These are phyloP conservation scores for Leucophenga varia DNA, from an alignment of 1,140 invertebrate species.

Conservation along the genomic window DNA sequence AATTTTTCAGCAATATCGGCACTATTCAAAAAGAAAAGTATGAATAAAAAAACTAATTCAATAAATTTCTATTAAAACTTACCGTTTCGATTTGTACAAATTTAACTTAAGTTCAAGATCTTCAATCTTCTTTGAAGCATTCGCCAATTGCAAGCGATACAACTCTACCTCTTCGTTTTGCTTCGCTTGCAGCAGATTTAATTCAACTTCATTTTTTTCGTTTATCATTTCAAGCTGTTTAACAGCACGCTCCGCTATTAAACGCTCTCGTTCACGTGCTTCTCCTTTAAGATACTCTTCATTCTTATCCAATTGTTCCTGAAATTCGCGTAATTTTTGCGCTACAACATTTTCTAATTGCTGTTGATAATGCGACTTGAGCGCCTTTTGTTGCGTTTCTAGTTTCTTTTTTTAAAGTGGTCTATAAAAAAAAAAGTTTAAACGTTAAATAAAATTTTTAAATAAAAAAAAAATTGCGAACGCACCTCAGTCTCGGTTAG, in stretches of 20 bases:
- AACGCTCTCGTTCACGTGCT: constrained; percentile 65
- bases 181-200: constrained; percentile 74
- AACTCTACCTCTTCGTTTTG: constrained; percentile 73
- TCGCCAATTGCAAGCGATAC: constrained; percentile 67
- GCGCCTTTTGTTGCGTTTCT: constrained; percentile 67
- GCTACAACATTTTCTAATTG: constrained; percentile 76
- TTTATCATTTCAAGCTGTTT: constrained; percentile 71
- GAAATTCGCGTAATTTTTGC: constrained; percentile 75
- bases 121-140: constrained; percentile 66
- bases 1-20: constrained; percentile 71
- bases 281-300: constrained; percentile 67
- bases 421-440: constrained; percentile 16
- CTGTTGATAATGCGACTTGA: constrained; percentile 75
- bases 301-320: constrained; percentile 69
- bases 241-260: constrained; percentile 68
- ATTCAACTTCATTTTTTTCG: constrained; percentile 73
- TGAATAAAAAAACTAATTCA: background rate
- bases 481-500: constrained; percentile 45
- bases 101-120: constrained; percentile 64
- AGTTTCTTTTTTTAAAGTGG: constrained; percentile 59
- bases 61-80: background rate
- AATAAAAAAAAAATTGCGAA: background rate
- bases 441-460: background rate
- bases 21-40: constrained; percentile 10
- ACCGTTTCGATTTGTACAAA: constrained; percentile 59